Percentiles rank a stretch among this genome's conserved stretches.
Conservation (phyloP, 2,113 vertebrate genomes). For the Macrotis lagotis region DNA sequence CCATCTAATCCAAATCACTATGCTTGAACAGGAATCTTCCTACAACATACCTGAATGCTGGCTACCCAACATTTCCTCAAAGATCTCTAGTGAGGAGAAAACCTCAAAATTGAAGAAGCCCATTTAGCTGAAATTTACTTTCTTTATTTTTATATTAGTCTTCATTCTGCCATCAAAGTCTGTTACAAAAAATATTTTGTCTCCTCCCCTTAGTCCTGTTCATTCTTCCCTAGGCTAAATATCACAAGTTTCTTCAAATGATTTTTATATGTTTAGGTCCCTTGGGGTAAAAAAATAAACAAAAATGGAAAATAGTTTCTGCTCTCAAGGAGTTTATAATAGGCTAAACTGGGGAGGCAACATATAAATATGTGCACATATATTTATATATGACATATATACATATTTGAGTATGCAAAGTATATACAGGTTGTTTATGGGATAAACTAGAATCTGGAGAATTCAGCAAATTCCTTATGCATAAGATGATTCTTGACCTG, state of each 20-base stretch:
- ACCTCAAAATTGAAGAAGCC: background rate
- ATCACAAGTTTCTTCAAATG: background rate
- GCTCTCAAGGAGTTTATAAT: background rate
- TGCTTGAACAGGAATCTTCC: background rate
- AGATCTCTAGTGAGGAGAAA: background rate
- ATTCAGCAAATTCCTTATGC: background rate
- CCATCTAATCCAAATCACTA: background rate
- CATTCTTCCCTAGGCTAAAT: background rate
- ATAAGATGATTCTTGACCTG: background rate
- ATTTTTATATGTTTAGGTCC: background rate
- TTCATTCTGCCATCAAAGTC: background rate
- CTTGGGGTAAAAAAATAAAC: background rate
- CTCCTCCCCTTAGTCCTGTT: background rate
- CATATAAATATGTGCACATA: background rate
- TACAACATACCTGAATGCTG: background rate
- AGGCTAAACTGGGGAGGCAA: background rate
- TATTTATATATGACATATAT: background rate
- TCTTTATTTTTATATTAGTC: background rate
- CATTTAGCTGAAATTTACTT: background rate
- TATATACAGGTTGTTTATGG: background rate
- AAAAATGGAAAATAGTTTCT: background rate
- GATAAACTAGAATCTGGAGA: background rate
- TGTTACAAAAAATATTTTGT: background rate
- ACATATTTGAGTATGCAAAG: background rate
- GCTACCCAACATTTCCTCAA: background rate